Evolutionary conservation across 2,797 vertebrate species (phyloP), one percentile per base, ranked within the genome.

Genomic region (Anguilla anguilla): DNA sequence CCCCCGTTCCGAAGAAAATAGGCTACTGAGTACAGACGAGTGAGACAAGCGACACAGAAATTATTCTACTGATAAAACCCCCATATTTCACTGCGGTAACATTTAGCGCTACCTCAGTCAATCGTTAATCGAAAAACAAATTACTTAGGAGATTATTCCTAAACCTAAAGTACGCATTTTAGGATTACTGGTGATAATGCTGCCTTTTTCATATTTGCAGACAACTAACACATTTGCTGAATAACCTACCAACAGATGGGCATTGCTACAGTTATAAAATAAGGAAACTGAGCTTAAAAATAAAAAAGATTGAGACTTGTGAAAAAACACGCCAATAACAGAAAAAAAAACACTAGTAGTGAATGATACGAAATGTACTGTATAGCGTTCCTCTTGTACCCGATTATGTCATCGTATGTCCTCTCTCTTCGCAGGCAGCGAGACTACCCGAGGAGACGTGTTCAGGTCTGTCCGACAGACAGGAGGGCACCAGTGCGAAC

Each of bases 391-490:
- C 17, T 84, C 49, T 84, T 64, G 22, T 85, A 88, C 83, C 87
- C 79, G 87, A 31, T 79, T 85, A 85, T 64, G 83, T 79, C 87
- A 85, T 57, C 84, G 87, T 85, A 17, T 85, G 69, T 85, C 83
- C 67, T 85, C 69, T 72, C 67, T 31, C 83, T 17, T 19, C 25
- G 86, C 74, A 57, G 72, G 22, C 25, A 53, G 35, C 83, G 59
- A 88, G 49, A 77, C 83, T 74, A 59, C 51, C 7, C 1, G 17
- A 17, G 74, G 49, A 55, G 35, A 88, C 46, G 57, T 88, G 83
- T 64, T 88, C 87, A 85, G 28, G 77, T 79, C 39, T 59, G 17
- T 59, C 69, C 87, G 84, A 82, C 83, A 88, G 87, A 85, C 87
- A 59, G 61, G 59, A 31, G n/a, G 25, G 72, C 86, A 53, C 51